Base-by-base conservation (phyloP, 1,140 invertebrate species). In the Polypedilum pembai region DNA sequence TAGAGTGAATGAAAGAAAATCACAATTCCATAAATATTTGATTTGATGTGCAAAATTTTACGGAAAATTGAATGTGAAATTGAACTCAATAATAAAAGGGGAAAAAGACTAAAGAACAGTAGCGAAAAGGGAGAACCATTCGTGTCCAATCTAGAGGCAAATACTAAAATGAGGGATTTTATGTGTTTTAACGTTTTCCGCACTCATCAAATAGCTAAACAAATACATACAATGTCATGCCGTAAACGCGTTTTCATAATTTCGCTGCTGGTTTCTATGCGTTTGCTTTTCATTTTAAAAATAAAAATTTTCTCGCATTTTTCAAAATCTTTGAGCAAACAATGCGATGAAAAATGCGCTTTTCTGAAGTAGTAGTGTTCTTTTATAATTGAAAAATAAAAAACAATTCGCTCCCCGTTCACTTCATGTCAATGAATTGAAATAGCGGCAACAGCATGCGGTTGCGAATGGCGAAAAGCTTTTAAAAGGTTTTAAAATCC, bases 11-110 rank as follows among this genome's bases (percentile, higher is more conserved):
- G n/a, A 66, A 69, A 69, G 18, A 18, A 69, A 21, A 69, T 20
- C 65, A 56, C 45, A 56, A 69, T 69, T 69, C 65, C 65, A 69
- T 69, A 69, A 69, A 69, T 69, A 69, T 69, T 69, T 69, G 65
- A 69, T 69, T 69, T 69, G 65, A 69, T 69, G 65, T 21, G 65
- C 65, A 69, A 69, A 69, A 69, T 69, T 69, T 69, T 69, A 69
- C 65, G 65, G 65, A 20, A 69, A 69, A 69, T 69, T 69, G 65
- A 69, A 69, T 69, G 45, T 56, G 45, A 56, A 56, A 56, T 56
- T 56, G 45, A 56, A 56, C 45, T 56, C 45, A 56, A 56, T 56
- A 45, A 45, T 8, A 45, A 45, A 45, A 15, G 45, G n/a, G 45
- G 45, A 56, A 12, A 45, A n/a, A 56, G n/a, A 56, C 12, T 1